Evolutionary conservation across 2,113 vertebrate genomes (phyloP).

Genomic region (Rhea americana): DNA sequence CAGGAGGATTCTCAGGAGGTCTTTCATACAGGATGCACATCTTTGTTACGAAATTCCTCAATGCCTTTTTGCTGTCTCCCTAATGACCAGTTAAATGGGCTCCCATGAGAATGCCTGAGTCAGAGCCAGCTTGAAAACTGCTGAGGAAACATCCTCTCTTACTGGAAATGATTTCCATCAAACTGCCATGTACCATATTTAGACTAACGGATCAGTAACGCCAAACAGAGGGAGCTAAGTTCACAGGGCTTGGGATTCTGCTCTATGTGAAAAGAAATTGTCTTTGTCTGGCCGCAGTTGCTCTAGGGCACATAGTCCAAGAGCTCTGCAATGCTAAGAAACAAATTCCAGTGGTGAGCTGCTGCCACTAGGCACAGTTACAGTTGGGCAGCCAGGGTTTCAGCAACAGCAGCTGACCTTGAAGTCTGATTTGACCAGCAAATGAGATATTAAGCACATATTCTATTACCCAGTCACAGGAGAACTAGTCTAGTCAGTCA

Average conservation of each 20-base stretch:
- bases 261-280: constrained; percentile 62
- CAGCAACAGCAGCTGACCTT: neutral
- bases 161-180: constrained; percentile 85
- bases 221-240: constrained; percentile 68
- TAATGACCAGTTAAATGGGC: constrained; percentile 79
- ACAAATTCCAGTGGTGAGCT: neutral
- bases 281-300: constrained; percentile 63
- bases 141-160: constrained; percentile 85
- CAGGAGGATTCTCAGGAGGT: constrained; percentile 66
- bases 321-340: constrained; percentile 14
- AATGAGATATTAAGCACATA: neutral
- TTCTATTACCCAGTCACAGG: neutral
- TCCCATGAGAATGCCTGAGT: constrained; percentile 80
- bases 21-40: constrained; percentile 69
- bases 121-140: constrained; percentile 82
- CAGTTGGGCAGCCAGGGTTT: neutral
- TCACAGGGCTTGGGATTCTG: constrained; percentile 59
- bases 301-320: constrained; percentile 32
- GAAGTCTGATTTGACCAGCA: neutral
- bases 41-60: constrained; percentile 82
- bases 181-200: constrained; percentile 76
- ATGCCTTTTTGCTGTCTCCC: constrained; percentile 81
- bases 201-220: constrained; percentile 68
- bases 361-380: neutral
- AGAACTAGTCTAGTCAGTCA: neutral